Base-by-base conservation (phyloP, 2,888 invertebrate species). In the Salticus scenicus region DNA sequence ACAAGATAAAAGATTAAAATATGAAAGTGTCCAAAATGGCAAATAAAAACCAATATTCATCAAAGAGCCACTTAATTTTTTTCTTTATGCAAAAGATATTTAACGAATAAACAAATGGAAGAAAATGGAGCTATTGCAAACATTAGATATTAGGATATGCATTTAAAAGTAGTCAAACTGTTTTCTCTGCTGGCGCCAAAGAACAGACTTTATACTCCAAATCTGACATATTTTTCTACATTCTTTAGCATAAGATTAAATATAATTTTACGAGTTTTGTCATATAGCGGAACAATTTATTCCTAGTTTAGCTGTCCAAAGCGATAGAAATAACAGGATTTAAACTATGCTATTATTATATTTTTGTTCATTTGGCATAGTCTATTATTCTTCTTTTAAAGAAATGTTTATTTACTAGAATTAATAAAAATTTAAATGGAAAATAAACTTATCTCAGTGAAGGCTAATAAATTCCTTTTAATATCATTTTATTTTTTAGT, bases 221-320 rank as follows among this genome's bases (percentile, higher is more conserved):
- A 24, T 57, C 57, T 57, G 57, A 24, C 57, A 57, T 57, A 57
- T 24, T 57, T 57, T 57, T 57, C 57, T 47, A 5, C 24, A 57
- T 5, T 24, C 24, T 57, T 57, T 24, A 57, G 24, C 24, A 57
- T 1, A 57, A 57, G 57, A 57, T 57, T 57, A 57, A 57, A 57
- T 57, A 24, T 57, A 57, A 57, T 57, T 57, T 57, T 57, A 57
- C 57, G 24, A 57, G 57, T 57, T 57, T 57, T 57, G 57, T 57
- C 57, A 57, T 57, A 24, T 57, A 24, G 57, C 57, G 57, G 57
- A 57, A 57, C 20, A 57, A 57, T 20, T 57, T 57, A 57, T 57
- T 57, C 57, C 24, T 24, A 24, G 57, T 24, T 47, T 47, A 47
- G 47, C 7, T 57, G 57, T 57, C 24, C 24, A 24, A 24, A 4